A percentile compares a stretch with the other conserved stretches of the same genome.
These are phyloP conservation scores for Drosophila nigromelanica DNA, from an alignment of 1,140 invertebrate genomes.

Conservation along the genomic window DNA sequence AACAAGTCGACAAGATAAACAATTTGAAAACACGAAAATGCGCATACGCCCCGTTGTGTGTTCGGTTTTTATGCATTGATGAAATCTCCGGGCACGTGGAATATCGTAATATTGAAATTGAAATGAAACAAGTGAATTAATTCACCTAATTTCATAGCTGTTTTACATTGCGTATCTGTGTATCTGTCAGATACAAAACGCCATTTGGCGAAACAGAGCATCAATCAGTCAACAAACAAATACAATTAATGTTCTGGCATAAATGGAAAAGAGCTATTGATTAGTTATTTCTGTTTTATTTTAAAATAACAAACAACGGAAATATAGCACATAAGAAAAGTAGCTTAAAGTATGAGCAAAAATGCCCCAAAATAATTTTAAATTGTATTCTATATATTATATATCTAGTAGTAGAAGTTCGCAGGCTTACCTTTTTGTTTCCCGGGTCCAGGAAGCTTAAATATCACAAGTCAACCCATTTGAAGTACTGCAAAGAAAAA, in stretches of 20 bases:
- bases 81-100: slow-evolving; percentile 30
- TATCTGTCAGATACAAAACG: slow-evolving; percentile 35
- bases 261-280: neutral
- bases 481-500: slow-evolving; percentile 75
- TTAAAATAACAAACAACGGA: too few species aligned
- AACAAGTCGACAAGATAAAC: slow-evolving; percentile 35
- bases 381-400: neutral
- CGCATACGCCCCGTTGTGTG: slow-evolving; percentile 25
- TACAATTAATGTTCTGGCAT: slow-evolving; percentile 28
- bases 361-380: neutral
- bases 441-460: slow-evolving; percentile 83
- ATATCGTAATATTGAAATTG: slow-evolving; percentile 22
- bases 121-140: slow-evolving; percentile 26
- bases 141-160: slow-evolving; percentile 18
- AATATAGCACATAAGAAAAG: neutral
- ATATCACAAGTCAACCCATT: slow-evolving; percentile 83
- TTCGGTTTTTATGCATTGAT: neutral
- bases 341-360: neutral
- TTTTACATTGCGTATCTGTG: slow-evolving; percentile 21
- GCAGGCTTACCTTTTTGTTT: slow-evolving; percentile 83
- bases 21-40: slow-evolving; percentile 31
- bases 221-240: slow-evolving; percentile 59
- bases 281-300: too few species aligned
- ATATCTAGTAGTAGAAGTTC: neutral
- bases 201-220: slow-evolving; percentile 32